Percentiles rank a stretch among this genome's conserved stretches.
phyloP scores from a whole-genome alignment of 2,113 vertebrate species.

The Pygoscelis adeliae region DNA sequence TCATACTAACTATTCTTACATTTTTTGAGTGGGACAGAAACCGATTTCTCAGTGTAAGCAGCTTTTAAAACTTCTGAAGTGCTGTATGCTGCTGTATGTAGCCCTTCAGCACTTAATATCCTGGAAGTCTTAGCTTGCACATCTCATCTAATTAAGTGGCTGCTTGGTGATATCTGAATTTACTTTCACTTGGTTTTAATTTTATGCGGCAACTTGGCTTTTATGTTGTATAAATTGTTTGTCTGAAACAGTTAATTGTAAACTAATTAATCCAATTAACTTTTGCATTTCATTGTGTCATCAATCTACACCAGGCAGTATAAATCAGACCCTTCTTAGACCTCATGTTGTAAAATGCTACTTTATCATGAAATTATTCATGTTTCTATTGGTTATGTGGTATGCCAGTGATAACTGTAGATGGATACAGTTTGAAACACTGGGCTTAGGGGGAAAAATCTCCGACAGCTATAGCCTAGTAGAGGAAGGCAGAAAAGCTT shows the following conservation, averaged over 20 bases:
- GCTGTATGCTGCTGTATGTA: background rate
- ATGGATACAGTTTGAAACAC: slow-evolving; percentile 53
- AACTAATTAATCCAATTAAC: background rate
- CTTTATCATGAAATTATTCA: slow-evolving; percentile 35
- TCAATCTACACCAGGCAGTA: background rate
- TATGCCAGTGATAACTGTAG: slow-evolving; percentile 32
- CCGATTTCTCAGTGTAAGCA: background rate
- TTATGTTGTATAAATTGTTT: background rate
- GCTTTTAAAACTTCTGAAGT: background rate
- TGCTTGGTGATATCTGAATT: background rate
- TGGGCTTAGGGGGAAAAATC: slow-evolving; percentile 18
- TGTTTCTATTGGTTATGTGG: slow-evolving; percentile 46
- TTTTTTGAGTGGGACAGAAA: background rate
- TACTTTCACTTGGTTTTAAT: background rate
- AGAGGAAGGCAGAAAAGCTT: slow-evolving; percentile 65
- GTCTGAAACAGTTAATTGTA: background rate
- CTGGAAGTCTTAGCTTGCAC: background rate
- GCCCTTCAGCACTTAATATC: background rate
- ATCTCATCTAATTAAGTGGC: background rate
- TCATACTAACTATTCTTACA: background rate
- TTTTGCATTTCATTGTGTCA: slow-evolving; percentile 10
- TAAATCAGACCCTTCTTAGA: slow-evolving; percentile 1
- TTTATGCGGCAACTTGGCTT: background rate
- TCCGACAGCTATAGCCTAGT: slow-evolving; percentile 28
- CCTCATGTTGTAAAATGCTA: slow-evolving; percentile 3